These are phyloP conservation scores for Melanotus villosus DNA, from an alignment of 2,888 invertebrate species.

Conservation along the genomic window DNA sequence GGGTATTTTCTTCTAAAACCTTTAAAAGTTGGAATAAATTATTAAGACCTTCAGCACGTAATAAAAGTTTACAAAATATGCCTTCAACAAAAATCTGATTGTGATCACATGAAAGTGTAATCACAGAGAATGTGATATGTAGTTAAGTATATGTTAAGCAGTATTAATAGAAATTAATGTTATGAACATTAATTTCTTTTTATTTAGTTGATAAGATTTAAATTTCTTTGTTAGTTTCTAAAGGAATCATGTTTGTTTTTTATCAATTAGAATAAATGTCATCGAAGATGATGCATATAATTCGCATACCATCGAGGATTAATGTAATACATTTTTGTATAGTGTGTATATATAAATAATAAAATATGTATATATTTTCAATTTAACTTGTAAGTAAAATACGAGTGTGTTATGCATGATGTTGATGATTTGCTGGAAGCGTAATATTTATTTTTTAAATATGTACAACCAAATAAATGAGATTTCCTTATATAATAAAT, in stretches of 20 bases:
- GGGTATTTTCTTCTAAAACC: slow-evolving; percentile 64
- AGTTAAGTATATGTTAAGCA: slow-evolving; percentile 25
- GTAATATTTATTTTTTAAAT: slow-evolving; percentile 50
- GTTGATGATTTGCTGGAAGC: slow-evolving; percentile 45
- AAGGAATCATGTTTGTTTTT: too few species aligned
- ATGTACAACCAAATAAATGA: background rate
- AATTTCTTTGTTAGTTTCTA: too few species aligned
- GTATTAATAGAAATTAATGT: slow-evolving; percentile 26
- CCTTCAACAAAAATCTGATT: slow-evolving; percentile 57
- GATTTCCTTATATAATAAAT: background rate
- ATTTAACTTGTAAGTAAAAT: too few species aligned
- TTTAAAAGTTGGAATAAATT: slow-evolving; percentile 62
- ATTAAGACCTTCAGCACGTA: slow-evolving; percentile 54
- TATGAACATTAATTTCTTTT: too few species aligned
- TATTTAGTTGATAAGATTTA: too few species aligned
- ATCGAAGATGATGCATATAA: too few species aligned
- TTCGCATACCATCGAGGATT: too few species aligned
- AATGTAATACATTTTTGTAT: too few species aligned
- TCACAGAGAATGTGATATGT: slow-evolving; percentile 30
- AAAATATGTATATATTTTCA: too few species aligned
- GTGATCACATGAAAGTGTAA: background rate
- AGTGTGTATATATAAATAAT: too few species aligned
- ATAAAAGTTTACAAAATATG: slow-evolving; percentile 51
- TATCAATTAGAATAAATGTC: too few species aligned
- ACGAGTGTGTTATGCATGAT: too few species aligned